A percentile compares a stretch with the other conserved stretches of the same genome.
These are phyloP conservation scores for Drosophila demipolita DNA, from an alignment of 2,888 invertebrate genomes.

Conservation along the genomic window DNA sequence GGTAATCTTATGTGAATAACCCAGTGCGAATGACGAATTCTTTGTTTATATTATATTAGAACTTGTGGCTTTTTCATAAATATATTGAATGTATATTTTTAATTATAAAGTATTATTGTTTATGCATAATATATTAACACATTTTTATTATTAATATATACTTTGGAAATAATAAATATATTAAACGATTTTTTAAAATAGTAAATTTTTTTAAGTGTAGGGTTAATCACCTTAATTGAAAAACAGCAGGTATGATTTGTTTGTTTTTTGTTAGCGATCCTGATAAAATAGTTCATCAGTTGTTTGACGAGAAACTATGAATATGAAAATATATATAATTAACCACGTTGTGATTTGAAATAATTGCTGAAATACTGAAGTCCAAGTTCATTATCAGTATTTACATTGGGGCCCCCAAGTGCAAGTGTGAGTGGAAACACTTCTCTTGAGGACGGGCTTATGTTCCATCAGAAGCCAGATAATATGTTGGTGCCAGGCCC, in stretches of 20 bases:
- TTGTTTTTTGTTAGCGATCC: background rate
- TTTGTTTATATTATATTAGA: background rate
- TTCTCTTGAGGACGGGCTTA: conserved; percentile 24
- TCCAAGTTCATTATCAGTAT: conserved; percentile 7
- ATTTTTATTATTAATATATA: background rate
- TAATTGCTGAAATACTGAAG: conserved; percentile 11
- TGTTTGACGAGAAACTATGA: background rate
- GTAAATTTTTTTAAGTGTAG: background rate
- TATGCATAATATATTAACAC: background rate
- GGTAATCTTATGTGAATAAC: conserved; percentile 7
- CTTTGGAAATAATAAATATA: background rate
- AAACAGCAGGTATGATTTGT: background rate
- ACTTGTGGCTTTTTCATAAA: background rate
- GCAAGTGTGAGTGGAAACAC: conserved; percentile 28
- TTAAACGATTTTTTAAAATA: background rate
- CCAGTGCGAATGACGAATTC: background rate
- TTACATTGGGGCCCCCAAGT: conserved; percentile 11
- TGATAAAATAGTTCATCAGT: background rate
- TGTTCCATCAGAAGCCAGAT: background rate
- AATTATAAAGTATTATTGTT: background rate
- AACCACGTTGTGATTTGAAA: conserved; percentile 4
- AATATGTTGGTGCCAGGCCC: background rate
- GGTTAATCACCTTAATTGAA: background rate
- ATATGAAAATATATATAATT: background rate
- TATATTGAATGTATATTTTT: background rate